Percentiles rank a stretch among this genome's conserved stretches.
These are phyloP conservation scores for Hylomyscus alleni DNA, from an alignment of 2,797 vertebrate genomes.

Conservation along the genomic window DNA sequence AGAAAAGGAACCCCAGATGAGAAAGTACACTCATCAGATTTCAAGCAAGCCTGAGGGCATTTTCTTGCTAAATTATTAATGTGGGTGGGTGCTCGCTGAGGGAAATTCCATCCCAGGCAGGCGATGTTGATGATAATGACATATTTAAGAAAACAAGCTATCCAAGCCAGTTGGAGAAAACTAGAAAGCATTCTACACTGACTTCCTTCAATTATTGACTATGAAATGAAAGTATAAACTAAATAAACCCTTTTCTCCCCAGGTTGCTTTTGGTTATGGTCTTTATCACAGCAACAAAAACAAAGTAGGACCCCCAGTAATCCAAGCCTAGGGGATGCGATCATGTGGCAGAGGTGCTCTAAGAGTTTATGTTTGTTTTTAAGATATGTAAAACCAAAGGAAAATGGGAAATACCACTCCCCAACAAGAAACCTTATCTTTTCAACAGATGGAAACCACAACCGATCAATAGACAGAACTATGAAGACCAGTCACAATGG, in stretches of 20 bases:
- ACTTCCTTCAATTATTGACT: neutral
- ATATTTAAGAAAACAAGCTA: neutral
- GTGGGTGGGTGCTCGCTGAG: neutral
- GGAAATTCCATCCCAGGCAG: neutral
- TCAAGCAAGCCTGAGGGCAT: neutral
- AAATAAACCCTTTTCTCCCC: neutral
- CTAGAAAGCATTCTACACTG: neutral
- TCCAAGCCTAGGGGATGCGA: constrained; percentile 6
- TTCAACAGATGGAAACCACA: neutral
- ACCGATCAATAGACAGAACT: neutral
- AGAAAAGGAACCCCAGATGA: neutral
- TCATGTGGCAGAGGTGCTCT: neutral
- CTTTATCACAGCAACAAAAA: neutral
- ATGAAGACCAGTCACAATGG: neutral
- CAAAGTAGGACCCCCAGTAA: neutral
- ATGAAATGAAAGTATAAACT: neutral
- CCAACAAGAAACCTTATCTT: neutral
- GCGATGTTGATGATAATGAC: neutral
- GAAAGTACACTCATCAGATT: neutral
- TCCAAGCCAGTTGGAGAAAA: neutral
- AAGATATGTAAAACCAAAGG: constrained; percentile 31
- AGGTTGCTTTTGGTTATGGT: neutral
- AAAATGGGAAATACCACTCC: neutral
- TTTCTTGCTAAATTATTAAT: neutral
- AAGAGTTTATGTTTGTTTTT: constrained; percentile 32